Base-by-base conservation (phyloP, 2,797 vertebrate genomes). In the Sorex maritimensis region DNA sequence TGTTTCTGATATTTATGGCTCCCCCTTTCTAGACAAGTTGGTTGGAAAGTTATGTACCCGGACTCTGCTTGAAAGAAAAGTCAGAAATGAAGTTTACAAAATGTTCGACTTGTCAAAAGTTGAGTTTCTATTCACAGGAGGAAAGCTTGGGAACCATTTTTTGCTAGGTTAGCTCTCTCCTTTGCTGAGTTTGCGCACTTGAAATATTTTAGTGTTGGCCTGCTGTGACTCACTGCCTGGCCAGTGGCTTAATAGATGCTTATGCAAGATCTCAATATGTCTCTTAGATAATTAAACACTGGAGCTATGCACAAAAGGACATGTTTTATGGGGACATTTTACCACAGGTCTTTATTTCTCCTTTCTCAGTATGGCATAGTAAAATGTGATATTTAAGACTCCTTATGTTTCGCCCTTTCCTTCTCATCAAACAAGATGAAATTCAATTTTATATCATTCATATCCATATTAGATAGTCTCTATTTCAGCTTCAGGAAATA, bases 251-350 rank as follows among this genome's bases (percentile, higher is more conserved):
- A 90, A 93, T 63, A 89, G 86, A 91, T 86, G 88, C 88, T 94
- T 90, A 93, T 85, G 49, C 44, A 80, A 87, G 6, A 80, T 41
- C 28, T 81, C 74, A 89, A 26, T 88, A 81, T 85, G 61, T 75
- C 52, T 85, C 90, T 95, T 90, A 94, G 71, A 65, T 92, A 95
- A 96, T 93, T 93, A 92, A 95, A 88, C 61, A 92, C 8, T 69
- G 63, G 23, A 67, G 38, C 41, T 75, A 75, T 79, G 26, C 26
- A 90, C 26, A 91, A 86, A 94, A 95, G 10, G 28, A 80, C 69
- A 86, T 8, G 21, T 73, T 92, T 94, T 90, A 81, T 67, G 30
- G 58, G 34, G 21, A 61, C 81, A 91, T 78, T 95, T 94, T 91
- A 46, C 89, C 79, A 85, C 34, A 52, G 91, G 63, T n/a, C 63